phyloP scores from a whole-genome alignment of 1,140 invertebrate genomes.

The Achroia grisella region DNA sequence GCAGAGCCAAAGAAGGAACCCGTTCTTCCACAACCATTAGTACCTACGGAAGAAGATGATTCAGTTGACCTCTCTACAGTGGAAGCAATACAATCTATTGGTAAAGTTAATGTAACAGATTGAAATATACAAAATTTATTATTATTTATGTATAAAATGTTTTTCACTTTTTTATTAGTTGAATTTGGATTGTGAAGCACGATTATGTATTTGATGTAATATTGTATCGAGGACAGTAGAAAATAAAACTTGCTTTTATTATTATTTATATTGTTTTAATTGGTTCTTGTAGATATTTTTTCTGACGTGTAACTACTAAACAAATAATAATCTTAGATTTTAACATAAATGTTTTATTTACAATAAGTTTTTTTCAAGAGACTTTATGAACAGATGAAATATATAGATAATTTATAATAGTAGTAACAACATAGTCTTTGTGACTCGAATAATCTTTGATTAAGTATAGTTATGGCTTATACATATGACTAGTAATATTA shows the following conservation, averaged over 20 bases:
- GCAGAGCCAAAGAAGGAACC: conserved; percentile 40
- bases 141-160: not conserved
- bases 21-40: conserved; percentile 16
- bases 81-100: conserved; percentile 57
- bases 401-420: too few relatives aligned
- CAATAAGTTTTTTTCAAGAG: too few relatives aligned
- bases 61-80: conserved; percentile 61
- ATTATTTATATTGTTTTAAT: conserved; percentile 4
- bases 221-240: too few relatives aligned
- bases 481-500: too few relatives aligned
- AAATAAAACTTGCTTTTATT: conserved; percentile 22
- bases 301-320: too few relatives aligned
- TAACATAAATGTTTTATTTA: too few relatives aligned
- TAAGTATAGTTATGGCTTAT: too few relatives aligned
- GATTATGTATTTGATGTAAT: conserved; percentile 1
- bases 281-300: conserved; percentile 1
- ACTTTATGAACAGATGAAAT: too few relatives aligned
- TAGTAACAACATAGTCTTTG: too few relatives aligned
- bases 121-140: conserved; percentile 11
- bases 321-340: too few relatives aligned
- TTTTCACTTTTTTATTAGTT: not conserved
- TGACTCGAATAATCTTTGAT: too few relatives aligned
- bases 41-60: conserved; percentile 62
- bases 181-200: not conserved
- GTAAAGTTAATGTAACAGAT: conserved; percentile 54